Evolutionary conservation across 2,113 vertebrate genomes (phyloP).

Genomic region (Muntiacus muntjak): DNA sequence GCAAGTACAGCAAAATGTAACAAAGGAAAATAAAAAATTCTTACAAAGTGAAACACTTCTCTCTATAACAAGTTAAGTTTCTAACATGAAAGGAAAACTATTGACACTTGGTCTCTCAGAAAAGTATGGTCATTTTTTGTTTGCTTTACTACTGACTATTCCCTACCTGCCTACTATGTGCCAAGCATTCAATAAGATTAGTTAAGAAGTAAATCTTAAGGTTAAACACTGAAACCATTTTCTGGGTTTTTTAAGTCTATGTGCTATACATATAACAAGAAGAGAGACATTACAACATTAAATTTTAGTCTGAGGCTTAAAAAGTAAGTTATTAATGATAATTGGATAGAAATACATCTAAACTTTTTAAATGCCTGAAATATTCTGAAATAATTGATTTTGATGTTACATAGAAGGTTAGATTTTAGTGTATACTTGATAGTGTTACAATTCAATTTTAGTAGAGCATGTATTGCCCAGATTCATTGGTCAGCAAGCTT

Average conservation of each 20-base stretch:
- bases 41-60: slow-evolving; percentile 38
- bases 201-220: slow-evolving; percentile 26
- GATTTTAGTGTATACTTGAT: background rate
- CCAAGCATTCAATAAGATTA: background rate
- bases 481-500: background rate
- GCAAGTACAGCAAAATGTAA: slow-evolving; percentile 55
- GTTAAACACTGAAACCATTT: background rate
- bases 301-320: slow-evolving; percentile 2
- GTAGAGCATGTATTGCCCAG: background rate
- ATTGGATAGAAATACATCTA: background rate
- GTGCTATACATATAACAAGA: background rate
- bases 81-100: slow-evolving; percentile 14
- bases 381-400: slow-evolving; percentile 8
- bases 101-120: background rate
- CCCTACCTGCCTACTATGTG: background rate
- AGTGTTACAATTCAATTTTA: background rate
- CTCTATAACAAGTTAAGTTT: slow-evolving; percentile 17
- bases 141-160: slow-evolving; percentile 34
- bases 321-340: background rate
- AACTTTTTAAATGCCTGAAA: background rate
- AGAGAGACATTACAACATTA: background rate
- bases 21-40: slow-evolving; percentile 52
- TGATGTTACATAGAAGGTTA: background rate
- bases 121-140: background rate
- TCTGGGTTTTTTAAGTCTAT: background rate